phyloP scores from a whole-genome alignment of 2,113 vertebrate species.

The Thermophis baileyi region DNA sequence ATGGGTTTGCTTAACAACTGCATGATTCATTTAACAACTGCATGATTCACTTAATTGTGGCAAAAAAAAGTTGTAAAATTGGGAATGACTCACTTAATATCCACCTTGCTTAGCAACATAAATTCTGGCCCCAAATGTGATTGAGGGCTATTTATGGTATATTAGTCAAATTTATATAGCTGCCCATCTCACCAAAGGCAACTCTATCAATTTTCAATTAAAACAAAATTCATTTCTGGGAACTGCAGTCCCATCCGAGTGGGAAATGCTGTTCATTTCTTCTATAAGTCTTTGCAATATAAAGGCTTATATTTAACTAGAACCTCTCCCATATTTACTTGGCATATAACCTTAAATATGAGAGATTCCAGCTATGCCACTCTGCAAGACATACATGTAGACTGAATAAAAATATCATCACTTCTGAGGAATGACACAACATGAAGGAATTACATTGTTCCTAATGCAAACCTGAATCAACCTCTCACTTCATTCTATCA shows the following conservation, averaged over 20 bases:
- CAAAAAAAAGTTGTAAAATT: background rate
- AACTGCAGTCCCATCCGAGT: background rate
- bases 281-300: background rate
- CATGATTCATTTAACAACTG: background rate
- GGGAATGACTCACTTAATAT: no score
- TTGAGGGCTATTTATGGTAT: no score
- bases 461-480: background rate
- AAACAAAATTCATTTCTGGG: background rate
- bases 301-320: background rate
- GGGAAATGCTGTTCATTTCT: background rate
- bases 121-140: no score
- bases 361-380: background rate
- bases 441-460: background rate
- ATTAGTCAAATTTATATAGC: no score
- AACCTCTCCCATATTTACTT: background rate
- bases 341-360: background rate
- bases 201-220: no score
- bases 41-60: no score
- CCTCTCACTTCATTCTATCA: background rate
- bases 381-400: background rate
- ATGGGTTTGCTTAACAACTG: background rate
- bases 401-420: background rate
- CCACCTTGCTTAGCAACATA: no score
- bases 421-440: background rate
- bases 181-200: no score